These are phyloP conservation scores for Sander lucioperca DNA, from an alignment of 2,113 vertebrate species.

Conservation along the genomic window DNA sequence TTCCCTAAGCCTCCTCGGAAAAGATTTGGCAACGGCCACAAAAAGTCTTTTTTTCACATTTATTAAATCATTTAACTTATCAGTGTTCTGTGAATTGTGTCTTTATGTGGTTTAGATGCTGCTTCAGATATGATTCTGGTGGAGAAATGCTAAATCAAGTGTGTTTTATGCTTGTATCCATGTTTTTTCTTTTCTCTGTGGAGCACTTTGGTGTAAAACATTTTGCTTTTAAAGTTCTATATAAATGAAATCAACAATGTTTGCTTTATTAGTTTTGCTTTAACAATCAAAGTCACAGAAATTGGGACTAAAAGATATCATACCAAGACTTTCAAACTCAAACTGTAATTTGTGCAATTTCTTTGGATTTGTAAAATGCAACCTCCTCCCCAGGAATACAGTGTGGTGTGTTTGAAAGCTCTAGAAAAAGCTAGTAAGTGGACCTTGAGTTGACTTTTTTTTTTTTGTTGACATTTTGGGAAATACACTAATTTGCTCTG, in stretches of 20 bases:
- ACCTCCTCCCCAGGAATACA: neutral
- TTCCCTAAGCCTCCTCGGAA: neutral
- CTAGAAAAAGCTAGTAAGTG: neutral
- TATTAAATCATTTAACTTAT: neutral
- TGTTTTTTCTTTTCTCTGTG: too few relatives aligned
- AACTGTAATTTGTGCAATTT: too few relatives aligned
- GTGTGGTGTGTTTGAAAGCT: neutral
- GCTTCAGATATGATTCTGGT: neutral
- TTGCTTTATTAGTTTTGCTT: too few relatives aligned
- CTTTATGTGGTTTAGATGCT: neutral
- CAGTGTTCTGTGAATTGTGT: neutral
- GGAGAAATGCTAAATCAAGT: neutral
- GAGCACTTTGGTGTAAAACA: too few relatives aligned
- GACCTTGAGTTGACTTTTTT: neutral
- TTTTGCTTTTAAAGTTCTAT: too few relatives aligned
- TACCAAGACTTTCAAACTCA: neutral
- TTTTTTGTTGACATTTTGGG: neutral
- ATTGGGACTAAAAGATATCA: neutral
- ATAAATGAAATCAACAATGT: too few relatives aligned
- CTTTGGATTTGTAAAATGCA: neutral
- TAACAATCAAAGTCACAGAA: neutral
- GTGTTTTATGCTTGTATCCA: too few relatives aligned
- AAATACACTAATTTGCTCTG: neutral
- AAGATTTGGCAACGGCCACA: neutral
- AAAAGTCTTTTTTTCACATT: neutral